A percentile compares a stretch with the other conserved stretches of the same genome.
Evolutionary conservation across 2,888 invertebrate genomes (phyloP).

Genomic region (Phragmatobia fuliginosa): DNA sequence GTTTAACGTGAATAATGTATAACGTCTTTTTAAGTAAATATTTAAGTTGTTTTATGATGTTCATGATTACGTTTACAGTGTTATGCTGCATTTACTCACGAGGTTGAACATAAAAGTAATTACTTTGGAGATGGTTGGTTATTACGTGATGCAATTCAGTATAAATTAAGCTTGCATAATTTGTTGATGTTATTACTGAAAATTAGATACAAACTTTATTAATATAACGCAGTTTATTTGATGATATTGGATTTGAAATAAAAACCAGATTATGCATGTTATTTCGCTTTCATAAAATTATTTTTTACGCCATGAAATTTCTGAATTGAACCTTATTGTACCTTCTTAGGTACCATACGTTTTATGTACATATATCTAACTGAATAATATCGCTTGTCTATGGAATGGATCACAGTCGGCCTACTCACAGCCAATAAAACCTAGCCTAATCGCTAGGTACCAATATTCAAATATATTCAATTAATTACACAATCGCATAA

Average conservation of each 20-base stretch:
- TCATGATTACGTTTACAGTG: constrained; percentile 41
- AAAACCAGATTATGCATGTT: neutral
- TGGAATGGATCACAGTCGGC: too few relatives aligned
- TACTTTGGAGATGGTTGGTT: neutral
- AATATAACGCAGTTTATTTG: too few relatives aligned
- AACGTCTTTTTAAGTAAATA: constrained; percentile 47
- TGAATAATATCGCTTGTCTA: too few relatives aligned
- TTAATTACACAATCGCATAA: too few relatives aligned
- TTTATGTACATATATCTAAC: too few relatives aligned
- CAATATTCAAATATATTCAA: too few relatives aligned
- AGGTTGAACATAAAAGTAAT: constrained; percentile 2
- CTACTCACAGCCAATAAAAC: too few relatives aligned
- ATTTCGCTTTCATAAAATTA: neutral
- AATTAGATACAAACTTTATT: neutral
- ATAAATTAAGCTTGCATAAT: neutral
- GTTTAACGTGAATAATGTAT: constrained; percentile 57
- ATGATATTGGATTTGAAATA: too few relatives aligned
- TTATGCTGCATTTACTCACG: constrained; percentile 6
- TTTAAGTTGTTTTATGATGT: constrained; percentile 45
- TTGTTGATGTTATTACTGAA: neutral
- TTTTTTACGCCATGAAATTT: neutral
- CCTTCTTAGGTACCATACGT: too few relatives aligned
- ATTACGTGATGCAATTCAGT: neutral
- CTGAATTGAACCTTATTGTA: too few relatives aligned
- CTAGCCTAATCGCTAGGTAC: too few relatives aligned